These are phyloP conservation scores for Podarcis muralis DNA, from an alignment of 2,113 vertebrate species.

Conservation along the genomic window DNA sequence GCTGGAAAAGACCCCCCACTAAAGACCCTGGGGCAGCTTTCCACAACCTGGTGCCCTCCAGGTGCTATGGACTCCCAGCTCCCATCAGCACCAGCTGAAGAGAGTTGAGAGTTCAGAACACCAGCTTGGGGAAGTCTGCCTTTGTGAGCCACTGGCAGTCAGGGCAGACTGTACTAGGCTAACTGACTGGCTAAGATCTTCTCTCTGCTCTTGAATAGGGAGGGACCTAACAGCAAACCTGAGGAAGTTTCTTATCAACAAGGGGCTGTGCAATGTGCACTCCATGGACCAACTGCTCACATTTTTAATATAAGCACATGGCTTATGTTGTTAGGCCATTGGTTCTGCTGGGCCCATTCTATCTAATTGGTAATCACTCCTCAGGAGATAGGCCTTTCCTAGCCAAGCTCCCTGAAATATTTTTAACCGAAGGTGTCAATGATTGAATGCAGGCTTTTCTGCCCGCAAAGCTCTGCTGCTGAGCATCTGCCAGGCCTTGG, in stretches of 20 bases:
- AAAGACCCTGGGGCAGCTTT: neutral
- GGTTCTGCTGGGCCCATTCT: no score
- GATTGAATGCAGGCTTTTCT: neutral
- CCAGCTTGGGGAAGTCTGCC: no score
- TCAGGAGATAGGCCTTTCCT: no score
- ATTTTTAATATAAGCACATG: neutral
- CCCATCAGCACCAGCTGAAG: no score
- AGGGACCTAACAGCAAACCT: no score
- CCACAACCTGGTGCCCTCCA: neutral
- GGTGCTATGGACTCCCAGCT: no score
- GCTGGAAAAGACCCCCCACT: neutral
- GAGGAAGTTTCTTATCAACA: neutral
- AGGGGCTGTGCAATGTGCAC: no score
- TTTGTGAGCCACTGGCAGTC: neutral
- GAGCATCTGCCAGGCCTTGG: neutral
- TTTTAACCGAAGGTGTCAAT: no score
- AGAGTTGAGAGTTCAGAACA: no score
- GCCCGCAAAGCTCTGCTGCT: neutral
- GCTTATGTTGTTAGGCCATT: neutral
- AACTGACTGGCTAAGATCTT: neutral
- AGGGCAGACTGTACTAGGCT: neutral
- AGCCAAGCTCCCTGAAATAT: no score
- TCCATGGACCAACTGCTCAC: neutral
- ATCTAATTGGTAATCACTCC: no score
- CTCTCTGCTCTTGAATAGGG: neutral